Conservation (phyloP, 2,888 invertebrate species). For the Mesorhabditis belari region DNA sequence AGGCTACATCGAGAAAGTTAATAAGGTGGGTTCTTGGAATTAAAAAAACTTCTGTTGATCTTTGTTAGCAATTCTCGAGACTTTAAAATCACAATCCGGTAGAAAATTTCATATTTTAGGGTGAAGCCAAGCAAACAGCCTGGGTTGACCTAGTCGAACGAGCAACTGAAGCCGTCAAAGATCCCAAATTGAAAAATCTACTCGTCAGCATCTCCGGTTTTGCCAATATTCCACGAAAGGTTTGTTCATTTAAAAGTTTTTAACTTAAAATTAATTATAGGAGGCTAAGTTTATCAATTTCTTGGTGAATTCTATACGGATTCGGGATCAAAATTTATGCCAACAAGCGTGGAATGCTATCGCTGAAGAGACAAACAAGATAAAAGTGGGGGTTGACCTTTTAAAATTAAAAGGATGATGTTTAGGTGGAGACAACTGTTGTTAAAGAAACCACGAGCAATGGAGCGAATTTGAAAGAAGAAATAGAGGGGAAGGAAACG, state of each 20-base stretch:
- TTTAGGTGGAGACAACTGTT: too few relatives aligned
- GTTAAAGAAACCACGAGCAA: too few relatives aligned
- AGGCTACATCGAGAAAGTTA: constrained; percentile 54
- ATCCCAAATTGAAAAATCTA: constrained; percentile 32
- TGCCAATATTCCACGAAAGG: constrained; percentile 46
- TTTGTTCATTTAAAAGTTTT: not conserved
- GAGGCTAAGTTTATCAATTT: constrained; percentile 51
- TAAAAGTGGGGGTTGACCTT: too few relatives aligned
- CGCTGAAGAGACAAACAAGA: constrained; percentile 32
- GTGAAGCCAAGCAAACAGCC: constrained; percentile 57
- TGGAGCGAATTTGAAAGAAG: too few relatives aligned
- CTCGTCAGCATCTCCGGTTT: constrained; percentile 30
- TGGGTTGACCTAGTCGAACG: constrained; percentile 55
- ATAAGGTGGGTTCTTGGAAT: constrained; percentile 30
- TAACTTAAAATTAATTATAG: constrained; percentile 4
- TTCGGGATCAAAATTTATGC: constrained; percentile 24
- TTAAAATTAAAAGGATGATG: too few relatives aligned
- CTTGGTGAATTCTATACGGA: constrained; percentile 30
- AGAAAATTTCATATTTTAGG: constrained; percentile 31
- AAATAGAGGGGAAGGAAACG: not conserved
- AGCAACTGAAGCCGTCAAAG: constrained; percentile 41
- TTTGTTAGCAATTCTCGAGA: constrained; percentile 1
- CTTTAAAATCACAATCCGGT: not conserved
- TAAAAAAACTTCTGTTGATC: not conserved
- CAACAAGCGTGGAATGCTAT: constrained; percentile 35